These are phyloP conservation scores for Periphyllus acericola DNA, from an alignment of 2,888 invertebrate genomes.

Conservation along the genomic window DNA sequence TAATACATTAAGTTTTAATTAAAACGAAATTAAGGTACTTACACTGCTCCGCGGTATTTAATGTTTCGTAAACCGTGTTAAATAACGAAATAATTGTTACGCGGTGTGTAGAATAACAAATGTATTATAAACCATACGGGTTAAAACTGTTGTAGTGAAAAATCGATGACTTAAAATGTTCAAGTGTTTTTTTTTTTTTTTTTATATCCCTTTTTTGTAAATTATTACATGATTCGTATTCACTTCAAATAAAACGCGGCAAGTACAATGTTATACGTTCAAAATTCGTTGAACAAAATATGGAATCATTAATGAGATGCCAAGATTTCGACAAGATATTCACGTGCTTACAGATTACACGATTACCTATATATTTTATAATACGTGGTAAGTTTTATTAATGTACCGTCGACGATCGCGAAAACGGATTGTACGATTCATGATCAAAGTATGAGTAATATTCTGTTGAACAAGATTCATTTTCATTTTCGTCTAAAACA, in stretches of 20 bases:
- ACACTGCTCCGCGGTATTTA: background rate
- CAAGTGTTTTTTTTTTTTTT: background rate
- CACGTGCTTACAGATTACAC: background rate
- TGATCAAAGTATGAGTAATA: background rate
- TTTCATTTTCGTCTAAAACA: too few relatives aligned
- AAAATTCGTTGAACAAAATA: too few relatives aligned
- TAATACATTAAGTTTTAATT: background rate
- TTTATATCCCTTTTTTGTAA: too few relatives aligned
- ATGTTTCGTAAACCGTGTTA: background rate
- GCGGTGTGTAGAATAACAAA: too few relatives aligned
- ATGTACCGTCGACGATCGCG: background rate
- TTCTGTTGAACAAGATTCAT: too few relatives aligned
- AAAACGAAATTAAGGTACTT: background rate
- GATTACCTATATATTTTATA: background rate
- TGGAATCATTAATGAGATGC: background rate
- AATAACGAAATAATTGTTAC: background rate
- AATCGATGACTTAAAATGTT: background rate
- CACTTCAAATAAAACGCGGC: too few relatives aligned
- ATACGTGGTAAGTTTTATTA: background rate
- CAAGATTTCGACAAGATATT: background rate
- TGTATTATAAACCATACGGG: background rate
- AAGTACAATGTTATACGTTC: background rate
- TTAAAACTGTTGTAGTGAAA: background rate
- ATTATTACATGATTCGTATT: too few relatives aligned
- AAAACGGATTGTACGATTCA: background rate